Evolutionary conservation across 1,140 invertebrate species (phyloP), one percentile per base, ranked within the genome.

Genomic region (Diachasma alloeum): DNA sequence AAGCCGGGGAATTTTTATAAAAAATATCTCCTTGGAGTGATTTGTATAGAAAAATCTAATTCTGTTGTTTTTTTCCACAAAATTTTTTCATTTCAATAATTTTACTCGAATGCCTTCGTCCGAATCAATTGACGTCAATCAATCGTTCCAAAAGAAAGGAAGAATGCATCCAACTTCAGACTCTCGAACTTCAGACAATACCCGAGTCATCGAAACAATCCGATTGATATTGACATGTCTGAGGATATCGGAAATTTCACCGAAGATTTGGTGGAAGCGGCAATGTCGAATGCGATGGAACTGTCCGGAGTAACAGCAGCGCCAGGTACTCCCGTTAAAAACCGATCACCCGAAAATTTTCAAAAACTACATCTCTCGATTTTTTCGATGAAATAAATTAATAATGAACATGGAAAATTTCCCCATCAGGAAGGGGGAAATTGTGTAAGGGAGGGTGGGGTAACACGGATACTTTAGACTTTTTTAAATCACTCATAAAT

Each of bases 261-360:
- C 0, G 83, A 75, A 75, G 78, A 81, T 19, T 46, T 85, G 17
- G 56, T 85, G 19, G 75, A 82, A 81, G 81, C 77, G 36, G 78
- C 83, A 10, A 75, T 75, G 66, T 26, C 59, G 22, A 63, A 75
- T 22, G 63, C 39, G 1, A 26, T 69, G 26, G 66, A 69, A 17
- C 13, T 39, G 2, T 46, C 31, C 24, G 22, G 6, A 11, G 24
- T 13, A 5, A 53, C 46, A 8, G 42, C 46, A 10, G 42, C 19
- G 26, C 13, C 59, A 63, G 59, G 59, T 63, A 63, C 59, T 10
- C 22, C 59, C 1, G 19, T 42, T 10, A 42, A 4, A 42, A 42
- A 31, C 2, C 6, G 31, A 31, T 3, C 48, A 37, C 5, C 15
- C 44, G 44, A 37, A 36, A 77, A 31, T 37, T 31, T 31, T 6